Evolutionary conservation across 2,888 invertebrate genomes (phyloP), one percentile per base, ranked within the genome.

Genomic region (Drosophila lacicola): DNA sequence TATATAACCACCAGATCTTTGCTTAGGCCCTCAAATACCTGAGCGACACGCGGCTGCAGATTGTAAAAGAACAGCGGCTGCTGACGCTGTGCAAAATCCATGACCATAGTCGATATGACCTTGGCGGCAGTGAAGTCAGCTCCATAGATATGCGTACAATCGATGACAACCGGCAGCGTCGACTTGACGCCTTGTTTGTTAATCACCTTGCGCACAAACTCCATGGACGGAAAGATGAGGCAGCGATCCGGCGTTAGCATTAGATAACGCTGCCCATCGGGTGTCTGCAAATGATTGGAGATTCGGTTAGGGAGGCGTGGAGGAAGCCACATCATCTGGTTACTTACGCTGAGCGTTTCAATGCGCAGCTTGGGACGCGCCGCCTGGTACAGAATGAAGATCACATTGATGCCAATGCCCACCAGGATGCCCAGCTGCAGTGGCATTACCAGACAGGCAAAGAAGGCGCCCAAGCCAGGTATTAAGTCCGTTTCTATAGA

Each of bases 41-140:
- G 94, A 90, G 96, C 95, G 54, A 97, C 96, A 70, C 96, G 96
- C 0, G 96, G 95, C 91, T 97, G 97, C 39, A 97, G 93, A 91
- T 96, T 96, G 92, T 95, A 97, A 93, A 97, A 97, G 92, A 96
- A 95, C 21, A 97, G 93, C 46, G 96, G 95, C 92, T 97, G 97
- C 51, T 94, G 94, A 55, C 96, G 94, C 54, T 93, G 93, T 62
- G 95, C 95, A 91, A 97, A 97, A 92, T 96, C 96, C 78, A 94
- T 94, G 13, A 96, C 96, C 72, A 97, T 93, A 77, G 94, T 95
- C 89, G 96, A 95, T 77, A 97, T 95, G 67, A 96, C 96, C 91
- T 95, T 96, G 66, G 97, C 97, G 4, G 97, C 97, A 3, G 97
- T 97, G 92, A 95, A 97, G 93, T 97, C 97, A 4, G 97, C 96